Evolutionary conservation across 2,888 invertebrate genomes (phyloP).

Genomic region (Caenorhabditis angaria): DNA sequence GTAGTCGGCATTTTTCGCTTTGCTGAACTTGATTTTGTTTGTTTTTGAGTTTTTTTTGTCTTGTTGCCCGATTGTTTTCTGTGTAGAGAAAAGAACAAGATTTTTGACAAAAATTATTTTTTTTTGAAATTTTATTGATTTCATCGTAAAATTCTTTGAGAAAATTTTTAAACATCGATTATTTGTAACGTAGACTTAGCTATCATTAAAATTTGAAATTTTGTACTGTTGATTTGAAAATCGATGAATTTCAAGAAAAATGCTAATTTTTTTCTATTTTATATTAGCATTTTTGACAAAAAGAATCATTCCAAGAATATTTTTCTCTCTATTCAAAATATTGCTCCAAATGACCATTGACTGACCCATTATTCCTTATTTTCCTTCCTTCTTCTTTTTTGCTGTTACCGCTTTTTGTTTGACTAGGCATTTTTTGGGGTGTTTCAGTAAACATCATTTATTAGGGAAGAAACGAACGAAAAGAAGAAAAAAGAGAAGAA

Average conservation of each 20-base stretch:
- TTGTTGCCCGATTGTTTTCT: not conserved
- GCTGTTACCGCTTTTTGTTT: not conserved
- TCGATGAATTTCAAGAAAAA: not conserved
- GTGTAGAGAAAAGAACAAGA: not conserved
- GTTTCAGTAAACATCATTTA: constrained; percentile 4
- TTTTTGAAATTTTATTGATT: too few species aligned
- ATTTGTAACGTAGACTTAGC: too few species aligned
- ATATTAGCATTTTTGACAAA: constrained; percentile 4
- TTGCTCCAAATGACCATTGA: not conserved
- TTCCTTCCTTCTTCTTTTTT: too few species aligned
- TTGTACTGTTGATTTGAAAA: not conserved
- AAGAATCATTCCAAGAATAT: not conserved
- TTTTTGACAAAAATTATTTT: too few species aligned
- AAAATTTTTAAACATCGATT: too few species aligned
- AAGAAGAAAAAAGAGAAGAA: not conserved
- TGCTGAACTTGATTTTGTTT: too few species aligned
- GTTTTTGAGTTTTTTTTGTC: not conserved
- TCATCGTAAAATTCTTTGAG: not conserved
- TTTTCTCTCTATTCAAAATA: not conserved
- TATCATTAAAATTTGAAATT: too few species aligned
- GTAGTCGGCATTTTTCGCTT: not conserved
- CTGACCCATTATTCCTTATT: not conserved
- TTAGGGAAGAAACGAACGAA: not conserved
- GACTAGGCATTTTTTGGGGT: not conserved
- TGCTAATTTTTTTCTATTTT: not conserved